Base-by-base conservation (phyloP, 2,888 invertebrate genomes). In the Panopea generosa region DNA sequence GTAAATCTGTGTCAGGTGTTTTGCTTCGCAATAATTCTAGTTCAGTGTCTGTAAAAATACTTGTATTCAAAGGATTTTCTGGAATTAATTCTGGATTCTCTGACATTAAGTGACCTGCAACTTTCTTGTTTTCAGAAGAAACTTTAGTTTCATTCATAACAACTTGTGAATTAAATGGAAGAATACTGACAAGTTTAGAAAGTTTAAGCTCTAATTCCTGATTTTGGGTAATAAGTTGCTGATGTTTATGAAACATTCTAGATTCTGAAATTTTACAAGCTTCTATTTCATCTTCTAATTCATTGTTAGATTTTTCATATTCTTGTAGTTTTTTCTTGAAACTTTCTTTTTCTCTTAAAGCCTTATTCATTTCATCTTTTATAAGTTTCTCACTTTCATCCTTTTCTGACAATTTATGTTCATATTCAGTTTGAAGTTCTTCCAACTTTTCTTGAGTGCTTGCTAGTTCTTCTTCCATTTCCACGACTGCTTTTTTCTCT, bases 391-490 rank as follows among this genome's bases (percentile, higher is more conserved):
- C 68, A 59, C 57, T 67, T 40, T 78, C 69, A 59, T 75, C 79
- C 68, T 72, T 72, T 24, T 69, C 77, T 20, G 78, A 67, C 11
- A 84, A 61, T 29, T 82, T 77, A 24, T 63, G 47, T 77, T 87
- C 85, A 82, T 86, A 85, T 38, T 88, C 86, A 33, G 83, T 77
- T 68, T 88, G 86, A n/a, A 86, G 72, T 26, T 87, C 85, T 56
- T 86, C 82, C 7, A 86, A 66, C 76, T 84, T 87, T 49, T 85
- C 82, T 56, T 87, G 84, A 29, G 85, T 84, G 4, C 67, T 73
- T 45, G 79, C 74, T 26, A 86, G 74, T 59, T 88, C 85, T 22
- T 67, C 76, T 33, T 86, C 83, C 59, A 87, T 67, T 43, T 87
- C 87, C 43, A 76, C 68, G 24, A 83, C 52, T 24, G 78, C 75